A percentile compares a stretch with the other conserved stretches of the same genome.
These are phyloP conservation scores for Atherinosoma microstoma DNA, from an alignment of 2,797 vertebrate genomes.

Conservation along the genomic window DNA sequence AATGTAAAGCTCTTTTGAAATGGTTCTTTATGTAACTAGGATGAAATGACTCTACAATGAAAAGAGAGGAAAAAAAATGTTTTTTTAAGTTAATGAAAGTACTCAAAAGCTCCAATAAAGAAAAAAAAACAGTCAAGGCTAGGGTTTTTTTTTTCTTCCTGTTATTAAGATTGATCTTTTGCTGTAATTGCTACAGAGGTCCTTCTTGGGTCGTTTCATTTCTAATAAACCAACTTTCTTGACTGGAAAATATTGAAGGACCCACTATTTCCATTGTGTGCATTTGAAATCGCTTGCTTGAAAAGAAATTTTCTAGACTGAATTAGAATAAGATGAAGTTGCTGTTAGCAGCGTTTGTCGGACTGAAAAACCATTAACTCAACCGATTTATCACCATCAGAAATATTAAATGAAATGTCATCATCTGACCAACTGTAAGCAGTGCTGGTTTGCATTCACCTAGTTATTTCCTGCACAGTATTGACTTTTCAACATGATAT, in stretches of 20 bases:
- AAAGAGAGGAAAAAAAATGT: background rate
- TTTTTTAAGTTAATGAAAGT: slow-evolving; percentile 15
- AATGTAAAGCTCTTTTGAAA: slow-evolving; percentile 62
- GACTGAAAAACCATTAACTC: slow-evolving; percentile 17
- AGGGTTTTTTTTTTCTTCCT: too few relatives aligned
- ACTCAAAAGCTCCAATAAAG: slow-evolving; percentile 9
- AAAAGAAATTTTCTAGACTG: background rate
- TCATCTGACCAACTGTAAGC: slow-evolving; percentile 21
- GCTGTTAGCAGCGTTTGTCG: slow-evolving; percentile 8
- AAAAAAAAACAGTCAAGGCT: background rate
- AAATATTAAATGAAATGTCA: slow-evolving; percentile 19
- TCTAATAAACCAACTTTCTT: slow-evolving; percentile 8
- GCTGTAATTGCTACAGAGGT: background rate
- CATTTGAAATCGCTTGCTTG: slow-evolving; percentile 27
- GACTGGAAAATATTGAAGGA: background rate
- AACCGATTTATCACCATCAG: slow-evolving; percentile 21
- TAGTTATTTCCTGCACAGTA: slow-evolving; percentile 9
- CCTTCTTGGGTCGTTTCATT: background rate
- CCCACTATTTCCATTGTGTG: background rate
- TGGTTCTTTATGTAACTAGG: slow-evolving; percentile 47
- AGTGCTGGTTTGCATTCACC: background rate
- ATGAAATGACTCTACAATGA: slow-evolving; percentile 25
- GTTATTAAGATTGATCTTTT: slow-evolving; percentile 8
- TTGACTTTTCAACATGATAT: slow-evolving; percentile 13
- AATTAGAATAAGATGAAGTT: slow-evolving; percentile 25